Base-by-base conservation (phyloP, 2,888 invertebrate genomes). In the Baronia brevicornis region DNA sequence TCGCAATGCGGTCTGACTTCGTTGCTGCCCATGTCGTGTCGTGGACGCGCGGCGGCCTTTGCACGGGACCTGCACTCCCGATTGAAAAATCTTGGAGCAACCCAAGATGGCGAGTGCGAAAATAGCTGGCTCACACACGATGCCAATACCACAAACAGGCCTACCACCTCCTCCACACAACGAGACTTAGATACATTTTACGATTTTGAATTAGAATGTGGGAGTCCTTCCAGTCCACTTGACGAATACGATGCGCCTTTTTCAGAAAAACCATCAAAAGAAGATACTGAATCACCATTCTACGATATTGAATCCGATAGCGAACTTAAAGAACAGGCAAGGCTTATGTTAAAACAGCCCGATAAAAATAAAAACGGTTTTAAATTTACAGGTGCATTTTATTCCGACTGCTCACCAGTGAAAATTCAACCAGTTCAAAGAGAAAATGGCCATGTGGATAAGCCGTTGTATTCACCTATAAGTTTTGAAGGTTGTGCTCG, bases 21-120 rank as follows among this genome's bases (percentile, higher is more conserved):
- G 48, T 79, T 91, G 49, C 78, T 91, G 77, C 89, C 91, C 61
- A 90, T 91, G 88, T 92, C 91, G 69, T 94, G 93, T 67, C 88
- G 92, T 38, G 91, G 91, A 37, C 87, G 91, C 33, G 93, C 93
- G 34, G 93, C 93, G 63, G 91, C 92, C 36, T 93, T 94, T 70
- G 93, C 93, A 44, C 86, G 91, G 38, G 90, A 90, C 58, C 80
- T 94, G 41, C 92, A 93, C 60, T 89, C 90, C 33, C 89, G 92
- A 42, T 79, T 94, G 48, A 88, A 90, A 49, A 89, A 90, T 43
- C 85, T 93, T 44, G 91, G 91, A 29, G 79, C 87, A 33, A 75
- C 88, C 42, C 70, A 74, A 39, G 72, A 70, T 36, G 69, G 67
- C 28, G 80, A 79, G 43, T 72, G 80, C 34, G 78, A 80, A 51